Evolutionary conservation across 2,888 invertebrate species (phyloP).

Genomic region (Alentia gelatinosa): DNA sequence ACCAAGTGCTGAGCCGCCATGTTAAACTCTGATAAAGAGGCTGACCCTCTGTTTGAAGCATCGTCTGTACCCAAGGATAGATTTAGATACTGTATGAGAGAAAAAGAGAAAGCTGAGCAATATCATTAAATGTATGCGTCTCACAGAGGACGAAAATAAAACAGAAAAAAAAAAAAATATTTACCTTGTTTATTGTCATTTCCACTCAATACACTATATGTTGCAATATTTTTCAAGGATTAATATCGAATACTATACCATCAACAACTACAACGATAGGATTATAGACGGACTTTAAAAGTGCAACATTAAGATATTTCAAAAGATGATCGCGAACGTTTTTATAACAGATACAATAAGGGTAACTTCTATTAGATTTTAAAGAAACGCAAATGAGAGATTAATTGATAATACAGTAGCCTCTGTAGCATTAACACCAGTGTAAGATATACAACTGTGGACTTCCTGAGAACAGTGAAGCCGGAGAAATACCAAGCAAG

Average conservation of each 20-base stretch:
- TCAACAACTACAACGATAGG: neutral
- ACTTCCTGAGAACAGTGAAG: too few relatives aligned
- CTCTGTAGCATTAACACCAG: too few relatives aligned
- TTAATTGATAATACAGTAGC: too few relatives aligned
- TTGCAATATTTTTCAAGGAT: neutral
- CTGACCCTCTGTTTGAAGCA: neutral
- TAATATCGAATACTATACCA: neutral
- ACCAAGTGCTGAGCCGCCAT: neutral
- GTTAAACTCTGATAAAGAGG: neutral
- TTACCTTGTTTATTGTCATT: neutral
- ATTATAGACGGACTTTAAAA: neutral
- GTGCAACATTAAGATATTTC: neutral
- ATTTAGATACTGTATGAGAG: constrained; percentile 10
- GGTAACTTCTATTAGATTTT: neutral
- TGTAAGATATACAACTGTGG: too few relatives aligned
- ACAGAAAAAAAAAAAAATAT: neutral
- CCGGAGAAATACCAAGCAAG: too few relatives aligned
- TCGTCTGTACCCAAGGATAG: constrained; percentile 14
- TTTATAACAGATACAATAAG: neutral
- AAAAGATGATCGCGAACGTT: neutral
- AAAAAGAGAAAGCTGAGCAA: neutral
- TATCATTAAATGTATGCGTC: constrained; percentile 12
- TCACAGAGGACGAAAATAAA: constrained; percentile 7
- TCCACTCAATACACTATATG: neutral
- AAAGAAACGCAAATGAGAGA: neutral